A percentile compares a stretch with the other conserved stretches of the same genome.
Evolutionary conservation across 2,113 vertebrate species (phyloP).

Genomic region (Sialia sialis): DNA sequence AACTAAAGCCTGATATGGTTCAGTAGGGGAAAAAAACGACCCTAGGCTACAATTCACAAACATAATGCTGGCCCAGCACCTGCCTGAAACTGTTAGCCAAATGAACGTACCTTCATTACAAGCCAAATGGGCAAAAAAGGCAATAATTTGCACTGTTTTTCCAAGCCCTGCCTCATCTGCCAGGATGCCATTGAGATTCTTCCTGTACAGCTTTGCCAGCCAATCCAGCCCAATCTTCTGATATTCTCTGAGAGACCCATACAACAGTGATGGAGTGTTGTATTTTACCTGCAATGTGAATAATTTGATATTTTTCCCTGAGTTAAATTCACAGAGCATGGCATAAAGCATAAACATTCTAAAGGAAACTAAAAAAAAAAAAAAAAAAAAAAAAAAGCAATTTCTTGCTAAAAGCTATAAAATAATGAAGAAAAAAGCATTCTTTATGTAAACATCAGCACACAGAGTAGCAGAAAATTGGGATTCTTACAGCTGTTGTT

Average conservation of each 20-base stretch:
- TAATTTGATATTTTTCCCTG: not conserved
- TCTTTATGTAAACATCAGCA: not conserved
- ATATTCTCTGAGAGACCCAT: constrained; percentile 86
- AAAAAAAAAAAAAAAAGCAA: not conserved
- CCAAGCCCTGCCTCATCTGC: constrained; percentile 88
- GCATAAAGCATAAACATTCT: not conserved
- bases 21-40: not conserved
- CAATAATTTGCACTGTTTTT: constrained; percentile 90
- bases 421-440: not conserved
- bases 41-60: not conserved
- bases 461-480: not conserved
- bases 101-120: constrained; percentile 81
- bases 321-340: not conserved
- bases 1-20: not conserved
- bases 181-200: constrained; percentile 88
- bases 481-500: constrained; percentile 76
- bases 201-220: constrained; percentile 85
- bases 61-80: not conserved
- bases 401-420: not conserved
- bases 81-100: not conserved
- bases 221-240: constrained; percentile 91
- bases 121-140: constrained; percentile 89
- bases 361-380: not conserved
- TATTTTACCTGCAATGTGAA: constrained; percentile 69
- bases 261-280: constrained; percentile 79